Evolutionary conservation across 2,113 vertebrate genomes (phyloP).

Genomic region (Sigmodon hispidus): DNA sequence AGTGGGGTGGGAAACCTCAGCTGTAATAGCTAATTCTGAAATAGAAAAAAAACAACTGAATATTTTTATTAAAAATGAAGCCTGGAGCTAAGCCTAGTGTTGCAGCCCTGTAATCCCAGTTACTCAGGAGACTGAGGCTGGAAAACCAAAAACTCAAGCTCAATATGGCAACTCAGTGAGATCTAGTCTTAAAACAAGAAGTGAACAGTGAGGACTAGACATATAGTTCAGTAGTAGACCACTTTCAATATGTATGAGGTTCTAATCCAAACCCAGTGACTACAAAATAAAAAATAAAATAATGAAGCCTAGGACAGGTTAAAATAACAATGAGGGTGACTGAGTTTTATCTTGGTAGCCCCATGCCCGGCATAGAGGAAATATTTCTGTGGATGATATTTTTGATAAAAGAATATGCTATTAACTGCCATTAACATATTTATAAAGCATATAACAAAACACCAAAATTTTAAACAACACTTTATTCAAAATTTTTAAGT

Average conservation of each 20-base stretch:
- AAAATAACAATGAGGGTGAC: not conserved
- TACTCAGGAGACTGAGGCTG: not conserved
- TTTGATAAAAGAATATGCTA: not conserved
- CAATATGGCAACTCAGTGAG: not conserved
- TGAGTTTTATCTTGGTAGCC: not conserved
- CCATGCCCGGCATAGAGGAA: not conserved
- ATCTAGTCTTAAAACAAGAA: not conserved
- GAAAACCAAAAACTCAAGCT: not conserved
- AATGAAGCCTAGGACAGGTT: not conserved
- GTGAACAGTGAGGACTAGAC: not conserved
- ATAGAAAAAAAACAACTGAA: not conserved
- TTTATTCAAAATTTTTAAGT: constrained; percentile 35
- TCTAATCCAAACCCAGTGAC: not conserved
- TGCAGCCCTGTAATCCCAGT: not conserved
- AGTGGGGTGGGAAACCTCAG: not conserved
- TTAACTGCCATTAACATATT: not conserved
- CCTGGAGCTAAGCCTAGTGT: not conserved
- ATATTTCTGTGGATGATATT: not conserved
- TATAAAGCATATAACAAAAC: constrained; percentile 1
- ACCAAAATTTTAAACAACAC: not conserved
- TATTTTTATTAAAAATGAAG: not conserved
- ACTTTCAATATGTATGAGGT: too few relatives aligned
- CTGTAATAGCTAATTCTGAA: not conserved
- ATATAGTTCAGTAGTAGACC: not conserved
- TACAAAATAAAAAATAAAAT: not conserved